phyloP scores from a whole-genome alignment of 2,113 vertebrate genomes.

The Oenanthe oenanthe region DNA sequence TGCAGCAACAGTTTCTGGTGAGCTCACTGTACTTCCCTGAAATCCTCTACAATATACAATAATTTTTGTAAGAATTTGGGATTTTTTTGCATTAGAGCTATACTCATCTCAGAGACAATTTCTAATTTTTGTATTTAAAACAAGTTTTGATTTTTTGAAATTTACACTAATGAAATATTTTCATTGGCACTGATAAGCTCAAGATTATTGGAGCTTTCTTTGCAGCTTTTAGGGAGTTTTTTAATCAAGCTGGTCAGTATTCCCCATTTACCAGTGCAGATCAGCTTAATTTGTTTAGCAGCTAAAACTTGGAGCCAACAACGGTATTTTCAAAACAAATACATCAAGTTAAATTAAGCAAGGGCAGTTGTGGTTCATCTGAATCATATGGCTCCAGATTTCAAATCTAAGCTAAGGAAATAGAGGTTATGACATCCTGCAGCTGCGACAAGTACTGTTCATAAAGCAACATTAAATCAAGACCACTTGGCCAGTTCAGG shows the following conservation, averaged over 20 bases:
- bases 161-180: not conserved
- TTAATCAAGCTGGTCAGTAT: not conserved
- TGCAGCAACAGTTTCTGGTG: not conserved
- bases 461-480: conserved; percentile 40
- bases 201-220: not conserved
- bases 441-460: conserved; percentile 35
- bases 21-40: not conserved
- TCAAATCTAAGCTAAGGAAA: conserved; percentile 49
- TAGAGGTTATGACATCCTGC: conserved; percentile 47
- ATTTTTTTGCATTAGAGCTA: not conserved
- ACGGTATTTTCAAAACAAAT: conserved; percentile 33
- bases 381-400: conserved; percentile 26
- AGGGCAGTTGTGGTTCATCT: conserved; percentile 27
- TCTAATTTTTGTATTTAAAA: not conserved
- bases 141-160: not conserved
- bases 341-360: not conserved
- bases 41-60: not conserved
- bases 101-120: not conserved
- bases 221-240: not conserved
- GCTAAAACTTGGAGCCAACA: not conserved
- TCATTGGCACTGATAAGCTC: not conserved
- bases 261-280: not conserved
- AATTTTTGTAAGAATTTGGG: not conserved
- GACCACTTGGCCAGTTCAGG: not conserved
- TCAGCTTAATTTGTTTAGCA: conserved; percentile 12